Percentiles rank a stretch among this genome's conserved stretches.
Conservation (phyloP, 2,888 invertebrate genomes). For the Coenonympha glycerion region DNA sequence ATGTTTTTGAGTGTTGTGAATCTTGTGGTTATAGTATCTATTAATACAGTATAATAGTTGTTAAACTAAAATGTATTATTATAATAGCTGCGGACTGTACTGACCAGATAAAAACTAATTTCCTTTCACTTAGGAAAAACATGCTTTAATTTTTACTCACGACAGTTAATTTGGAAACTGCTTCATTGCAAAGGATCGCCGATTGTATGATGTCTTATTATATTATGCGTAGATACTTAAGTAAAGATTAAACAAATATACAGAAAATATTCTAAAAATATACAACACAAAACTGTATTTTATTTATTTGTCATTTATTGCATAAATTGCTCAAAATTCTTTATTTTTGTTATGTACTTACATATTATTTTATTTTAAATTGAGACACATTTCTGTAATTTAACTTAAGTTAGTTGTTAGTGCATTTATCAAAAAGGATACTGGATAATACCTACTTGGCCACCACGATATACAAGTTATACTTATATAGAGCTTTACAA, state of each 20-base stretch:
- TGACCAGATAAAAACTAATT: too few relatives aligned
- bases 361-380: conserved; percentile 1
- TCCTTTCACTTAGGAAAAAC: too few relatives aligned
- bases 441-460: too few relatives aligned
- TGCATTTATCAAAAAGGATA: too few relatives aligned
- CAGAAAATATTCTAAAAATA: not conserved
- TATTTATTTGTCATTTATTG: conserved; percentile 1
- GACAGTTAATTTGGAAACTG: not conserved
- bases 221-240: not conserved
- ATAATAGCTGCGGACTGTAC: too few relatives aligned
- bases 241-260: not conserved
- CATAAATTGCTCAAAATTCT: conserved; percentile 18
- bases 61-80: too few relatives aligned
- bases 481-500: too few relatives aligned
- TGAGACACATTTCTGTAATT: not conserved
- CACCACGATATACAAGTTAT: too few relatives aligned
- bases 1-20: conserved; percentile 1
- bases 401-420: not conserved
- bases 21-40: not conserved
- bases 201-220: not conserved
- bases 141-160: too few relatives aligned
- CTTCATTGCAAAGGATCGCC: not conserved
- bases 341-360: conserved; percentile 11
- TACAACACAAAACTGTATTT: not conserved
- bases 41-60: too few relatives aligned